Base-by-base conservation (phyloP, 1,140 invertebrate species). In the Diabrotica virgifera region DNA sequence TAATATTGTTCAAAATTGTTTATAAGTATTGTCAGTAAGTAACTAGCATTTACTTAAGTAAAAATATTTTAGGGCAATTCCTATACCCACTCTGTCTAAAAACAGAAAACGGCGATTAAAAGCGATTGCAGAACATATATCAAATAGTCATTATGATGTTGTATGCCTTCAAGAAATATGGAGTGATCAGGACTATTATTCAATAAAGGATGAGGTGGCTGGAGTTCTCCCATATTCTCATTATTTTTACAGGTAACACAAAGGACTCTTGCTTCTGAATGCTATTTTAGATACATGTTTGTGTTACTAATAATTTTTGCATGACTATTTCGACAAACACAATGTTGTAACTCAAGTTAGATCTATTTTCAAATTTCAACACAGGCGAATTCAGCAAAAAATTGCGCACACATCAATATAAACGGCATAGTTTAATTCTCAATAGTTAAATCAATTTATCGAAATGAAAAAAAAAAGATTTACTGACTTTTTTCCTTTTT, bases 151-250 rank as follows among this genome's bases (percentile, higher is more conserved):
- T 13, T 93, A 94, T 82, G 94, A 96, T 80, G 85, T 98, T 72
- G 90, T 97, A 2, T 93, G 94, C 63, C 80, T 98, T 10, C 94
- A 98, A 84, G 96, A 98, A 85, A 86, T 97, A 11, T 97, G 94
- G 94, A 85, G 85, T 61, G 83, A 89, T 67, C 76, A 83, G 53
- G 94, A 96, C 80, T 97, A 86, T 80, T 79, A 90, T 67, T 81
- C 82, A 67, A 85, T 95, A 14, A 86, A 85, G 68, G 78, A 87
- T 0, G 86, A 83, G 75, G 81, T 87, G 2, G 77, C 83, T 51
- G 76, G 75, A 63, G 79, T 81, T n/a, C 78, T 96, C 54, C 93
- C 92, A 7, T 90, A 90, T 82, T 87, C 89, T 0, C 93, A 97
- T 82, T 98, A 98, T 78, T 98, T 97, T 80, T 90, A 94, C 76